These are phyloP conservation scores for Enteromius viviparus DNA, from an alignment of 2,797 vertebrate genomes.

Conservation along the genomic window DNA sequence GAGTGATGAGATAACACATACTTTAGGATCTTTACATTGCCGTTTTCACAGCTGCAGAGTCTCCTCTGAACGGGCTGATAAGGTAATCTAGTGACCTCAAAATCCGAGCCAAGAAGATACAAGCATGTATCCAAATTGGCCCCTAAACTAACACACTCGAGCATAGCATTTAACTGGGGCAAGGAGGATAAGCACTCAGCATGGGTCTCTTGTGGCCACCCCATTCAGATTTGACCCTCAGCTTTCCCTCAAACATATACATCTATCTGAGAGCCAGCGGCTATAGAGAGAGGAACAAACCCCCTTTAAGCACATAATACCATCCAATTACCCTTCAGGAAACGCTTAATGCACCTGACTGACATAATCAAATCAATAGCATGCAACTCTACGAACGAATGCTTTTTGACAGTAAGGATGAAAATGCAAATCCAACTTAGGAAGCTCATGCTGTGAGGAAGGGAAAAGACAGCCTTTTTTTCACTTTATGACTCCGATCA, in stretches of 20 bases:
- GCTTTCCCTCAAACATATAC: slow-evolving; percentile 33
- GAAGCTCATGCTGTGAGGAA: slow-evolving; percentile 51
- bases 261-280: slow-evolving; percentile 33
- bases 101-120: slow-evolving; percentile 35
- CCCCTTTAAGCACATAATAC: slow-evolving; percentile 58
- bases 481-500: slow-evolving; percentile 29
- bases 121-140: slow-evolving; percentile 17
- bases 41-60: slow-evolving; percentile 34
- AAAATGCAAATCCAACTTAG: slow-evolving; percentile 60
- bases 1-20: slow-evolving; percentile 36
- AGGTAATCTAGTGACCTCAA: slow-evolving; percentile 26
- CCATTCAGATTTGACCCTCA: slow-evolving; percentile 30
- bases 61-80: slow-evolving; percentile 13
- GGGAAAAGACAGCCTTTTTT: slow-evolving; percentile 14
- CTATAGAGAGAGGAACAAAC: slow-evolving; percentile 45
- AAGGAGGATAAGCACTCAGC: slow-evolving; percentile 43
- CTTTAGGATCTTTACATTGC: slow-evolving; percentile 38
- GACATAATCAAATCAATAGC: slow-evolving; percentile 57
- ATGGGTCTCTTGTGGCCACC: slow-evolving; percentile 41
- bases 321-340: slow-evolving; percentile 55
- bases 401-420: slow-evolving; percentile 46
- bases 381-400: slow-evolving; percentile 9
- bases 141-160: slow-evolving; percentile 21
- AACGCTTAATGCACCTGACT: slow-evolving; percentile 46
- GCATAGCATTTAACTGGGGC: slow-evolving; percentile 33